Percentiles rank a stretch among this genome's conserved stretches.
phyloP scores from a whole-genome alignment of 1,140 invertebrate genomes.

The Potamilus streckersoni region DNA sequence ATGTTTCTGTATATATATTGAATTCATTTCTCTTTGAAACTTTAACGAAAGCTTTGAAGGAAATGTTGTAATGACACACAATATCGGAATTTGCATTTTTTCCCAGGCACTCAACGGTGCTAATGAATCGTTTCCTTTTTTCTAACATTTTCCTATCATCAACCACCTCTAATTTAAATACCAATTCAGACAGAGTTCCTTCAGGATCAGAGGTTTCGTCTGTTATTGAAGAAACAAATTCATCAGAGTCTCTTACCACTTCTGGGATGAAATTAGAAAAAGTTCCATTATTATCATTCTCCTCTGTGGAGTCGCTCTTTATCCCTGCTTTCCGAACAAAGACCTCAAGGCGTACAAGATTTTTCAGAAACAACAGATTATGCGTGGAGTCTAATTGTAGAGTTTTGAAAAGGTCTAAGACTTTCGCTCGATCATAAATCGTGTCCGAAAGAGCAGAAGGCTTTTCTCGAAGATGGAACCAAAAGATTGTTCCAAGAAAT shows the following conservation, averaged over 20 bases:
- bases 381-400: constrained; percentile 31
- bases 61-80: too few species aligned
- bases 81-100: too few species aligned
- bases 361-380: constrained; percentile 43
- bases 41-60: not conserved
- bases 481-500: constrained; percentile 50
- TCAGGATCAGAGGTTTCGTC: not conserved
- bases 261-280: not conserved
- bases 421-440: constrained; percentile 32
- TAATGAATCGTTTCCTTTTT: too few species aligned
- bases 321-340: not conserved
- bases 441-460: constrained; percentile 28
- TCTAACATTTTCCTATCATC: too few species aligned
- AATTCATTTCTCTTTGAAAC: not conserved
- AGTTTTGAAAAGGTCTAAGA: constrained; percentile 33
- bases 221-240: constrained; percentile 1
- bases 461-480: constrained; percentile 43
- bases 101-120: too few species aligned
- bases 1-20: not conserved
- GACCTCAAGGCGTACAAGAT: constrained; percentile 9
- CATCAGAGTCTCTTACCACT: not conserved
- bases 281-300: not conserved
- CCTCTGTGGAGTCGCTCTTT: not conserved
- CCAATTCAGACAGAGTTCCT: not conserved
- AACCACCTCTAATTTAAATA: not conserved